Percentiles rank a stretch among this genome's conserved stretches.
Conservation (phyloP, 2,113 vertebrate species). For the Cochlearius cochlearius region DNA sequence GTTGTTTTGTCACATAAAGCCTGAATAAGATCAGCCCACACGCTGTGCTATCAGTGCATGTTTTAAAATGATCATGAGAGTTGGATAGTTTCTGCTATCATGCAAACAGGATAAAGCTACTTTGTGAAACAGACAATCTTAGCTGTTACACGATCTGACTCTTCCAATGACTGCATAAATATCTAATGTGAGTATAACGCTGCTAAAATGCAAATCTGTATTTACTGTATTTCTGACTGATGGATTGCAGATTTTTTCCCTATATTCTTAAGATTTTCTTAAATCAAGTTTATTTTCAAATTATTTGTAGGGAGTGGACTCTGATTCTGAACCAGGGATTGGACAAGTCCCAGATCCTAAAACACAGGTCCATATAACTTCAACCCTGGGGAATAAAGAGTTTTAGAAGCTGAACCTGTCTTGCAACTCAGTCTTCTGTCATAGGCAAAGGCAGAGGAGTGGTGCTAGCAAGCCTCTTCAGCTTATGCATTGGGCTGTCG, state of each 20-base stretch:
- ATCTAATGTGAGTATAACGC: background rate
- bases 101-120: background rate
- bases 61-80: background rate
- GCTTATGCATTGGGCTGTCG: background rate
- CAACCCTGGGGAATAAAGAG: background rate
- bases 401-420: background rate
- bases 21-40: background rate
- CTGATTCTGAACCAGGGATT: background rate
- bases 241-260: background rate
- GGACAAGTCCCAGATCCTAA: background rate
- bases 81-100: background rate
- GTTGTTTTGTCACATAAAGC: background rate
- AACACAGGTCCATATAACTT: background rate
- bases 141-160: background rate
- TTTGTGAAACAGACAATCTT: background rate
- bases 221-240: background rate
- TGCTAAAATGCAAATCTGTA: background rate
- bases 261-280: background rate
- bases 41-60: background rate
- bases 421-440: background rate
- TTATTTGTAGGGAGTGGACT: background rate
- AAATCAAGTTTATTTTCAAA: background rate
- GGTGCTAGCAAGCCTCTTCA: background rate
- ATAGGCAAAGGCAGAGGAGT: background rate
- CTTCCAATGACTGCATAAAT: background rate